Percentiles rank a stretch among this genome's conserved stretches.
These are phyloP conservation scores for Cladorhizidae sp. DNA, from an alignment of 37 sponge, comb jelly and placozoan species.

Conservation along the genomic window DNA sequence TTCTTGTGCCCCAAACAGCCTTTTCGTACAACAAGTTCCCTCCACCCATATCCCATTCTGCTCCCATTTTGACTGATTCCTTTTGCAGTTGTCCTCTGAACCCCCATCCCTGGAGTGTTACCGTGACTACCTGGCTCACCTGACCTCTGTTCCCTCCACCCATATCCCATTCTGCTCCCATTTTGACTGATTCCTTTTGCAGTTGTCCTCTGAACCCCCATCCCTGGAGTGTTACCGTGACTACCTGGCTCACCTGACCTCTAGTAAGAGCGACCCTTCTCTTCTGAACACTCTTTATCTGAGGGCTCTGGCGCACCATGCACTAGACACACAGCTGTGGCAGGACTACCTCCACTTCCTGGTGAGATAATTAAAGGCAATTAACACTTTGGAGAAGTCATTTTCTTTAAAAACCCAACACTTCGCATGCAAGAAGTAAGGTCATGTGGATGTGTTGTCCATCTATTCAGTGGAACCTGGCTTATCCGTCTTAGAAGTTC, in stretches of 20 bases:
- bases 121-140: slow-evolving; percentile 21
- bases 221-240: slow-evolving; percentile 9
- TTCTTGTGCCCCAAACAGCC: no score
- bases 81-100: slow-evolving; percentile 20
- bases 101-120: slow-evolving; percentile 31
- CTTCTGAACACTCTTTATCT: slow-evolving; percentile 64
- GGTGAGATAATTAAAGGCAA: slow-evolving; percentile 44
- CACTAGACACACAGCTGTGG: slow-evolving; percentile 68
- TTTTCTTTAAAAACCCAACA: no score
- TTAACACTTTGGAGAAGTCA: no score
- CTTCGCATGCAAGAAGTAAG: no score
- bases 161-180: no score
- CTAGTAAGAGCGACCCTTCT: slow-evolving; percentile 40
- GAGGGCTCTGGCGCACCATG: slow-evolving; percentile 62
- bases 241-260: slow-evolving; percentile 26
- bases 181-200: neutral
- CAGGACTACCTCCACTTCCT: slow-evolving; percentile 52
- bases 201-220: slow-evolving; percentile 26
- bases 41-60: no score
- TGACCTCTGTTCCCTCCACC: no score
- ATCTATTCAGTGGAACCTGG: no score
- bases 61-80: no score
- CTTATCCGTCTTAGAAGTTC: no score
- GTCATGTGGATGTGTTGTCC: no score
- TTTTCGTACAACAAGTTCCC: no score